These are phyloP conservation scores for Sacculina carcini DNA, from an alignment of 2,888 invertebrate genomes.

Conservation along the genomic window DNA sequence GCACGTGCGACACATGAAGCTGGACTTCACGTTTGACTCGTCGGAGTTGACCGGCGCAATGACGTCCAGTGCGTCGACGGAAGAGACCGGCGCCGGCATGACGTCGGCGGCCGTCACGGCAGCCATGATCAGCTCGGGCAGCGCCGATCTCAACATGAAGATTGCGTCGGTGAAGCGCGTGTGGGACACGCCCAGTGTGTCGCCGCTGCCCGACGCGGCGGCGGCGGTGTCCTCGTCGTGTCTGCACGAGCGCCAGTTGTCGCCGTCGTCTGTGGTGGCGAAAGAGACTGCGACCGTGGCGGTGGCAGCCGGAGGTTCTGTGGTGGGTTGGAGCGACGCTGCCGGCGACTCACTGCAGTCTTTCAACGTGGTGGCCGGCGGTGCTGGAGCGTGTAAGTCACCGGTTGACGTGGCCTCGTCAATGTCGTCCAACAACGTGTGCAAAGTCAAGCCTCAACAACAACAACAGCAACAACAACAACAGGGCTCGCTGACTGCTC, in stretches of 20 bases:
- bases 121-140: constrained; percentile 10
- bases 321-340: constrained; percentile 19
- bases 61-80: constrained; percentile 7
- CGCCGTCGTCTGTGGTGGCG: constrained; percentile 7
- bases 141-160: constrained; percentile 62
- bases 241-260: neutral
- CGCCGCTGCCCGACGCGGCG: constrained; percentile 11
- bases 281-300: neutral
- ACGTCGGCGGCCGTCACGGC: constrained; percentile 6
- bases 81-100: constrained; percentile 9
- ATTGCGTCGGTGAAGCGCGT: constrained; percentile 75
- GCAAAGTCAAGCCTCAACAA: constrained; percentile 54
- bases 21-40: constrained; percentile 70
- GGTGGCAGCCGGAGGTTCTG: constrained; percentile 8
- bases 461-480: too few species aligned
- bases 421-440: constrained; percentile 11
- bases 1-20: constrained; percentile 60
- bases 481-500: too few species aligned
- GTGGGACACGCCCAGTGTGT: constrained; percentile 18
- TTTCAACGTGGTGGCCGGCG: constrained; percentile 14
- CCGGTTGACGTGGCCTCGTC: constrained; percentile 14
- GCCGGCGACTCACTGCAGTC: constrained; percentile 18
- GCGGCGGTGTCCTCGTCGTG: constrained; percentile 9
- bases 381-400: constrained; percentile 14
- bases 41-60: constrained; percentile 27